Evolutionary conservation across 2,888 invertebrate species (phyloP).

Genomic region (Sinotaia quadrata): DNA sequence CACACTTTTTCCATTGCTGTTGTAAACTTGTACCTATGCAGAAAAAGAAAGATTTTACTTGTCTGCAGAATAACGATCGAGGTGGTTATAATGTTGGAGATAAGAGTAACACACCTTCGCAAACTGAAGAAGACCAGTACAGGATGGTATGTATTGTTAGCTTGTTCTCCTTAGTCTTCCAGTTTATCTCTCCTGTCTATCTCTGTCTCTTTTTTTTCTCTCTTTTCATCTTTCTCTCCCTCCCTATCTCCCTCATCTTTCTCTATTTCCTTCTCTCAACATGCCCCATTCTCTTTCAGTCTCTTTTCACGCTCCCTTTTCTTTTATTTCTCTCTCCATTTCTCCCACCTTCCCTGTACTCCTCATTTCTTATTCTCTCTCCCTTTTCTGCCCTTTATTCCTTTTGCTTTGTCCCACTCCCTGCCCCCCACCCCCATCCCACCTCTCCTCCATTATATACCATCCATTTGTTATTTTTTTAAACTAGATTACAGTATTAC

Average conservation of each 20-base stretch:
- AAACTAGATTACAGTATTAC: too few relatives aligned
- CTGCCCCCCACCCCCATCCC: too few relatives aligned
- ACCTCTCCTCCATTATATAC: too few relatives aligned
- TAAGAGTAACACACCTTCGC: constrained; percentile 45
- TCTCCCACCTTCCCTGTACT: too few relatives aligned
- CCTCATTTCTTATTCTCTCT: too few relatives aligned
- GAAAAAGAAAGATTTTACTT: neutral
- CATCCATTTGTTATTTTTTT: too few relatives aligned
- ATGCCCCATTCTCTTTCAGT: neutral
- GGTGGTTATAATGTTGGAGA: constrained; percentile 73
- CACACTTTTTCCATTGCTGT: too few relatives aligned
- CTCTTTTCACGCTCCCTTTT: neutral
- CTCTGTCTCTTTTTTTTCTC: neutral
- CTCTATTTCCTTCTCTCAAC: neutral
- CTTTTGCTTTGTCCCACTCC: too few relatives aligned
- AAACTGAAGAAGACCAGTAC: constrained; percentile 63
- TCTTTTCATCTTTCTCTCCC: neutral
- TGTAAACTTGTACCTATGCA: neutral
- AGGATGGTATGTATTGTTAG: constrained; percentile 61
- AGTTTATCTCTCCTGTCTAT: neutral
- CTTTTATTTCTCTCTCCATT: neutral
- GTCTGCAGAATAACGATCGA: constrained; percentile 69
- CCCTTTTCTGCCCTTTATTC: too few relatives aligned
- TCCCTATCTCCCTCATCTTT: too few relatives aligned
- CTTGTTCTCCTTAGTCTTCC: neutral